Conservation (phyloP, 2,113 vertebrate species). For the Hiodon alosoides region DNA sequence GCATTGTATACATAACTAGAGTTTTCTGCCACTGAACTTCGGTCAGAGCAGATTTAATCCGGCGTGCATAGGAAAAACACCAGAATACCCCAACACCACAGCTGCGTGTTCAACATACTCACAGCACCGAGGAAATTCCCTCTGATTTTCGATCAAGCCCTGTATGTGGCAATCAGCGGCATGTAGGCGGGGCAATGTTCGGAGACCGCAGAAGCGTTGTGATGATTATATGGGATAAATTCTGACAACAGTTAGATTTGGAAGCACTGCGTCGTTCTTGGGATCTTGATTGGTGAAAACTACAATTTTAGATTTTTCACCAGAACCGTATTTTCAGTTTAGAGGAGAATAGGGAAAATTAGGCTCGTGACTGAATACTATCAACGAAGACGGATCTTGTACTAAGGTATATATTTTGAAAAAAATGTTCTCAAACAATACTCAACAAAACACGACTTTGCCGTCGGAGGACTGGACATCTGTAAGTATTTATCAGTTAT, state of each 20-base stretch:
- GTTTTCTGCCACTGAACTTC: too few species aligned
- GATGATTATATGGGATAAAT: background rate
- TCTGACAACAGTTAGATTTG: background rate
- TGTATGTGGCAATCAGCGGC: background rate
- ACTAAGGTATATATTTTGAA: background rate
- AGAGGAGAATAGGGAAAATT: background rate
- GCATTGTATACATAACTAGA: too few species aligned
- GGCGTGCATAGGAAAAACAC: too few species aligned
- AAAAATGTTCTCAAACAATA: slow-evolving; percentile 20
- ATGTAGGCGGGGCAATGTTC: background rate
- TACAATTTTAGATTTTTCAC: background rate
- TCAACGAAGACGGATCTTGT: background rate
- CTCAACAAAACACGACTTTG: slow-evolving; percentile 36
- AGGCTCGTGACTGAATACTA: background rate
- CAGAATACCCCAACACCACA: too few species aligned
- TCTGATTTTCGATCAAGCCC: background rate
- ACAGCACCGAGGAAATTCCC: background rate
- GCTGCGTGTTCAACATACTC: too few species aligned
- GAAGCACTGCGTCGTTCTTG: background rate
- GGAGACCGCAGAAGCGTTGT: background rate
- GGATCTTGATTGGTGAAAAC: background rate
- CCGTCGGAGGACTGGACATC: slow-evolving; percentile 44
- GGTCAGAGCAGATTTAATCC: too few species aligned
- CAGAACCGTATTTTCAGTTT: background rate
- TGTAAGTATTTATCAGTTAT: slow-evolving; percentile 37